Base-by-base conservation (phyloP, 2,888 invertebrate species). In the Orchesellides sinensis region DNA sequence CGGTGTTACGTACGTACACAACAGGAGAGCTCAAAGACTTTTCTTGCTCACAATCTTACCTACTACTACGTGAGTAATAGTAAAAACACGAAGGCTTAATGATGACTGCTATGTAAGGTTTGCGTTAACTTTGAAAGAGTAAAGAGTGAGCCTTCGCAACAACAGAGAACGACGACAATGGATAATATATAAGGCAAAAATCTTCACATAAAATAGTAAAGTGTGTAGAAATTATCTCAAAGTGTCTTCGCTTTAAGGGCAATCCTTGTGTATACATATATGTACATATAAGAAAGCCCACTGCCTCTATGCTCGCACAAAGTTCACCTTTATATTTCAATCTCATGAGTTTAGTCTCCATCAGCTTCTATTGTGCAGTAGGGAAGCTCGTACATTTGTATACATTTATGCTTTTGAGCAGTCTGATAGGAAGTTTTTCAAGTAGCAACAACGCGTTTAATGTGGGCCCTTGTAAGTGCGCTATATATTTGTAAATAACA, bases 1-100 rank as follows among this genome's bases (percentile, higher is more conserved):
- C 73, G 49, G 63, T 73, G 63, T 73, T 73, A 63, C 73, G 73
- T 73, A 63, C 63, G 21, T n/a, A n/a, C n/a, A 21, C 52, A 52
- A 12, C 8, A 52, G 52, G 12, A 21, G 23, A 47, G 47, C 5
- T 4, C 5, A 32, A 32, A 32, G 10, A 32, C n/a, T n/a, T 47
- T 47, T 47, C 47, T 10, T 47, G n/a, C n/a, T n/a, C n/a, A n/a
- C n/a, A n/a, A n/a, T n/a, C n/a, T n/a, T n/a, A n/a, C n/a, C n/a
- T n/a, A n/a, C n/a, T n/a, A n/a, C n/a, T n/a, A n/a, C n/a, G n/a
- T n/a, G n/a, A n/a, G n/a, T n/a, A n/a, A n/a, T n/a, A 47, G 47
- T n/a, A n/a, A 47, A n/a, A n/a, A n/a, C 47, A 47, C 6, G 47
- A 10, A 32, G 10, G 32, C 32, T 32, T n/a, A n/a, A n/a, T n/a